Evolutionary conservation across 2,888 invertebrate genomes (phyloP), one percentile per base, ranked within the genome.

Genomic region (Caenorhabditis parvicauda): DNA sequence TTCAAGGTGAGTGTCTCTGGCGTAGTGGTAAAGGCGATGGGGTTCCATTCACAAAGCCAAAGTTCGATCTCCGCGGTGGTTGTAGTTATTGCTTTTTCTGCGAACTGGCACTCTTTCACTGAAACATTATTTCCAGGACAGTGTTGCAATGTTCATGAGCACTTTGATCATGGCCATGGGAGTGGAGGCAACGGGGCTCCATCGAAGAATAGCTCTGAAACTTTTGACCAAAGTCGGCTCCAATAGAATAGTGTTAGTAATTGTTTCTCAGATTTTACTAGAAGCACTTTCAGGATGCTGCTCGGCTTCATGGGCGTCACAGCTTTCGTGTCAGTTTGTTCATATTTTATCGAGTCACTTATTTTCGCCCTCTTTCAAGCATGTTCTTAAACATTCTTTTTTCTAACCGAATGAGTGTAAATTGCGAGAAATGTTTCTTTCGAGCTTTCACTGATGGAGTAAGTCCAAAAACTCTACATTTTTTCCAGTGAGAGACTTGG

Each of bases 91-190:
- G 19, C 12, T 12, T 7, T 41, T 14, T 41, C 41, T 14, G 7
- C 12, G 17, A 17, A 12, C 41, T 14, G 12, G 7, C 7, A 17
- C 19, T 12, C 41, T 17, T 41, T 17, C 14, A 14, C 7, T 9
- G 17, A 17, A 7, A 14, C 24, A 12, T 35, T 43, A 17, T 54
- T 51, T 54, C 24, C 17, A 70, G 67, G 70, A 70, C 44, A 62
- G 64, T 1, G 63, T 58, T 9, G 62, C 68, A 0, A 37, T 70
- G 0, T 65, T 70, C 25, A 58, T 67, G 51, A 44, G 44, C 27
- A 66, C 65, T 29, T 21, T 70, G n/a, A 56, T 70, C 19, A 66
- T 65, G 62, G 70, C 67, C 9, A 62, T 70, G 57, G 65, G 65
- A 9, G 67, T 70, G 6, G 65, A 70, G 32, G 67, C 65, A 38